Base-by-base conservation (phyloP, 2,113 vertebrate species). In the Cygnus atratus region DNA sequence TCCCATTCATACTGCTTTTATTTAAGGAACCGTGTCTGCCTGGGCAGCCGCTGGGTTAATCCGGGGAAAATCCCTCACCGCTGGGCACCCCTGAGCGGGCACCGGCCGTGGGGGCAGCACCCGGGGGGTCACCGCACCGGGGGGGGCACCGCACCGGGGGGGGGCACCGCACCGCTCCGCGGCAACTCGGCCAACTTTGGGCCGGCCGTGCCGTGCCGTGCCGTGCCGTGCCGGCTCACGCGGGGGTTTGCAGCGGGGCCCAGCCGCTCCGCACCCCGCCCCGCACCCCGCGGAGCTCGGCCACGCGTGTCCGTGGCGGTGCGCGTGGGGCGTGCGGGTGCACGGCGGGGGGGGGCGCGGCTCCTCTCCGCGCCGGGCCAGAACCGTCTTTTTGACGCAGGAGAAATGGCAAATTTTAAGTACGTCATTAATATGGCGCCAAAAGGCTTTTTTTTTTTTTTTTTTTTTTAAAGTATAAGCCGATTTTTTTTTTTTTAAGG, bases 381-480 rank as follows among this genome's bases (percentile, higher is more conserved):
- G 97, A 97, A 96, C 97, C 95, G 97, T 96, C 95, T 98, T 97
- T 98, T 98, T 98, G 98, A 98, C 98, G 98, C 98, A 98, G 98
- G 97, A 98, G 98, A 98, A 98, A 98, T 98, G 97, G 97, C 97
- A 98, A 99, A 99, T 99, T 99, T 98, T 98, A 99, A 99, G 98
- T 99, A 99, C 99, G 99, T 99, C 99, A 99, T 99, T 99, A 99
- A 99, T 99, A 99, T 99, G 98, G 99, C 99, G 98, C 99, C 99
- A 99, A 99, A 99, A 99, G 98, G 98, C 98, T 98, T n/a, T 43
- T 46, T 46, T 46, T 44, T 44, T 44, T 44, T 46, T 44, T 44
- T 46, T 46, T 46, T 46, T 46, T 46, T 46, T 46, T 46, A 98
- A 98, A 99, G 98, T 98, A 97, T 98, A 98, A 98, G 98, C 97